Evolutionary conservation across 2,797 vertebrate species (phyloP).

Genomic region (Xyrichtys novacula): DNA sequence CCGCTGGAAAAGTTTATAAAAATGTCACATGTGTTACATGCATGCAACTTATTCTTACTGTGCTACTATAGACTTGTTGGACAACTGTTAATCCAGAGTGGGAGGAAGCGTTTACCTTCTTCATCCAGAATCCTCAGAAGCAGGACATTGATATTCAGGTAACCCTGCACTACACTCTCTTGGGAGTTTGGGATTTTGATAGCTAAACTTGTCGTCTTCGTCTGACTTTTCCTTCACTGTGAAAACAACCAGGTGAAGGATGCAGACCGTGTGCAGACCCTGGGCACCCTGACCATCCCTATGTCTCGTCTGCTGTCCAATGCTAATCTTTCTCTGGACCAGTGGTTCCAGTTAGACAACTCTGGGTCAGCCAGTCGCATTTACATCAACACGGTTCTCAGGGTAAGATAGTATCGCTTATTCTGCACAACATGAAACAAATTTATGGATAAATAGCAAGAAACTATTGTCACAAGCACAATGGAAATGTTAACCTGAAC

Average conservation of each 20-base stretch:
- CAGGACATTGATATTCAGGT: constrained; percentile 93
- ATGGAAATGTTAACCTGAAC: too few species aligned
- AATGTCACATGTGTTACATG: neutral
- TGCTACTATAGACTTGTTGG: constrained; percentile 83
- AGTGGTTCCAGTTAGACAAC: constrained; percentile 91
- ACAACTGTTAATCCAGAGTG: constrained; percentile 87
- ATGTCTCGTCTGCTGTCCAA: constrained; percentile 86
- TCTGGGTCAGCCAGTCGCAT: constrained; percentile 90
- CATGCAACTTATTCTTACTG: neutral
- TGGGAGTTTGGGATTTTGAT: neutral
- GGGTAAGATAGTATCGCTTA: constrained; percentile 78
- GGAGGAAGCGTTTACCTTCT: constrained; percentile 95
- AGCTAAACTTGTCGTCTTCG: neutral
- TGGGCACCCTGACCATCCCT: constrained; percentile 89
- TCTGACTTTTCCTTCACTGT: constrained; percentile 11
- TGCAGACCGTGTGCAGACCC: constrained; percentile 86
- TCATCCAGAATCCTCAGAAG: constrained; percentile 89
- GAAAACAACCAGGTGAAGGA: constrained; percentile 89
- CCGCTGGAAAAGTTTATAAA: constrained; percentile 12
- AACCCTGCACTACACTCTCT: constrained; percentile 24
- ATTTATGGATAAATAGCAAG: neutral
- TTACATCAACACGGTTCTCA: constrained; percentile 89
- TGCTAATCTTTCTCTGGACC: constrained; percentile 86
- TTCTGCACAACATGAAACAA: neutral
- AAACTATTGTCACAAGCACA: neutral